These are phyloP conservation scores for Xiphydria camelus DNA, from an alignment of 2,888 invertebrate genomes.

Conservation along the genomic window DNA sequence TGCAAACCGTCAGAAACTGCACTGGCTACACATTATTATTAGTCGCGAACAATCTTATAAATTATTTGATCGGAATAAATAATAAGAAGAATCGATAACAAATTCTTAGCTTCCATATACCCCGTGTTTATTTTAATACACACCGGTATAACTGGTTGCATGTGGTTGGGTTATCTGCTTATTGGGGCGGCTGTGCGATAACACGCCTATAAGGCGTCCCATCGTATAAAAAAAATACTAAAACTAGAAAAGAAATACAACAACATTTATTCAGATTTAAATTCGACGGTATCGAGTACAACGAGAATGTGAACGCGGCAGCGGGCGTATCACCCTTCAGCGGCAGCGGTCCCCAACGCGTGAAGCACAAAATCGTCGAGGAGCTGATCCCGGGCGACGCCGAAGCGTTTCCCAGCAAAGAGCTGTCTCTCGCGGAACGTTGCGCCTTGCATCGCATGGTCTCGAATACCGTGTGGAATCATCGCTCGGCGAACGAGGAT, in stretches of 20 bases:
- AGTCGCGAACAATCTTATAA: neutral
- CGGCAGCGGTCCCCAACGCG: conserved; percentile 37
- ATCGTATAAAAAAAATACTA: no score
- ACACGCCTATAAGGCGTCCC: no score
- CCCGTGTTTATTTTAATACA: no score
- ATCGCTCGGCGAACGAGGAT: conserved; percentile 19
- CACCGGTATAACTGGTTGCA: no score
- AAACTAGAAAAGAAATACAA: no score
- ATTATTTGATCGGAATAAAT: neutral
- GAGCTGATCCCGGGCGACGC: conserved; percentile 40
- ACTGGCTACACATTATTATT: neutral
- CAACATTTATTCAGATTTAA: conserved; percentile 45
- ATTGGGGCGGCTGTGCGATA: no score
- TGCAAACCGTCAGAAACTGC: neutral
- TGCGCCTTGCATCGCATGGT: conserved; percentile 44
- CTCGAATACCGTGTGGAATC: conserved; percentile 42
- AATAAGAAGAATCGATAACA: no score
- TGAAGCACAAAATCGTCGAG: conserved; percentile 39
- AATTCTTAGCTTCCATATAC: no score
- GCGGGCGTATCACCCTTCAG: conserved; percentile 39
- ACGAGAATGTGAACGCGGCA: conserved; percentile 21
- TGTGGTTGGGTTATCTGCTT: no score
- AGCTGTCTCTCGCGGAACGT: conserved; percentile 36
- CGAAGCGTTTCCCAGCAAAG: conserved; percentile 30
- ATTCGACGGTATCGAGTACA: conserved; percentile 42